A percentile compares a stretch with the other conserved stretches of the same genome.
Conservation (phyloP, 2,888 invertebrate genomes). For the Torymus texanus region DNA sequence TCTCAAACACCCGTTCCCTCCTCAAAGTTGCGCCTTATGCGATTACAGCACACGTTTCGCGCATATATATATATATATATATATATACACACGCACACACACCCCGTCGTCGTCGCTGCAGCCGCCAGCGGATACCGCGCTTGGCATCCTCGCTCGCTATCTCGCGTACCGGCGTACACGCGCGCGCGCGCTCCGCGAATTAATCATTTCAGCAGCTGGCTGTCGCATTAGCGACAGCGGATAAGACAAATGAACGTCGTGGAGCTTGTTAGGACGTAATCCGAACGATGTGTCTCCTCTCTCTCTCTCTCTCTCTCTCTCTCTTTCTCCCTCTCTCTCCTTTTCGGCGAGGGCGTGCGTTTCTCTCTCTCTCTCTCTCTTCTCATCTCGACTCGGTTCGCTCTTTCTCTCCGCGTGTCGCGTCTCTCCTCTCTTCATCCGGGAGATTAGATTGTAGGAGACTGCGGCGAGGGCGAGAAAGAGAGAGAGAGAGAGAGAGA, state of each 20-base stretch:
- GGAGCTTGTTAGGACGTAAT: conserved; percentile 72
- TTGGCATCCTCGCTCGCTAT: conserved; percentile 40
- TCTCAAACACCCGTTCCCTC: too few species aligned
- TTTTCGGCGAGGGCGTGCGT: not conserved
- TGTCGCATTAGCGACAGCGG: conserved; percentile 74
- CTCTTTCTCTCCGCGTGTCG: not conserved
- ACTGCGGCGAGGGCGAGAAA: conserved; percentile 34
- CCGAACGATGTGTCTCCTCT: conserved; percentile 50
- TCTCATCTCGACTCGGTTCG: not conserved
- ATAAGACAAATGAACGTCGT: conserved; percentile 75
- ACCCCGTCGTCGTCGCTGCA: too few species aligned
- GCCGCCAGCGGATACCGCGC: conserved; percentile 15
- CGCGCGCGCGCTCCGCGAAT: conserved; percentile 64
- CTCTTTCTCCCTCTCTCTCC: too few species aligned
- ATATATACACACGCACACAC: too few species aligned
- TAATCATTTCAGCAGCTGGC: conserved; percentile 75
- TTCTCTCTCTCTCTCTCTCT: not conserved
- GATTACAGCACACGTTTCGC: too few species aligned
- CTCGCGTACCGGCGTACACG: too few species aligned
- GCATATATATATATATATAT: too few species aligned
- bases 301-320: too few species aligned
- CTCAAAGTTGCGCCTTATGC: too few species aligned
- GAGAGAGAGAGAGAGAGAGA: not conserved
- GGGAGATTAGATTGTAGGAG: conserved; percentile 68
- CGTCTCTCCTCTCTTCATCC: conserved; percentile 64